Conservation (phyloP, 2,797 vertebrate genomes). For the Sebastes melanostomus region DNA sequence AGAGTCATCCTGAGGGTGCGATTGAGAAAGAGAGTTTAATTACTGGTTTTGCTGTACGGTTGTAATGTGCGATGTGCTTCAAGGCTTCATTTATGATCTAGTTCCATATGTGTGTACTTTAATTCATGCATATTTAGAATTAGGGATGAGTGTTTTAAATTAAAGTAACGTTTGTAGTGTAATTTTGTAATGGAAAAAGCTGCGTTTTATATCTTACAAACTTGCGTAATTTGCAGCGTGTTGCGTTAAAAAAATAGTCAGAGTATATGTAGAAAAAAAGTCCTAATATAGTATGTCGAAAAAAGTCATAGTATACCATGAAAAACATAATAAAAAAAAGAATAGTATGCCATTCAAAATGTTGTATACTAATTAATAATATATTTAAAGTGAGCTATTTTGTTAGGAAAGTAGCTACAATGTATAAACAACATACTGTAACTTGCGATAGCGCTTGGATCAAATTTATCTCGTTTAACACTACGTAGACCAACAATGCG, state of each 20-base stretch:
- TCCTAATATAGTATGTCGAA: too few relatives aligned
- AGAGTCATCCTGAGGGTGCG: slow-evolving; percentile 88
- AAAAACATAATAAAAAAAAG: background rate
- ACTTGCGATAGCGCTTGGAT: background rate
- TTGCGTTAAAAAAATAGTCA: background rate
- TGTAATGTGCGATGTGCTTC: too few relatives aligned
- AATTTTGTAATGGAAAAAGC: background rate
- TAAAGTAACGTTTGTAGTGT: background rate
- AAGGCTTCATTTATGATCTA: background rate
- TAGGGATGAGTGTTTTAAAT: background rate
- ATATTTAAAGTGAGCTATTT: too few relatives aligned
- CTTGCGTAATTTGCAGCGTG: background rate
- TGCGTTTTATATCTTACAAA: background rate
- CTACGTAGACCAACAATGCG: background rate
- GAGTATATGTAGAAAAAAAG: too few relatives aligned
- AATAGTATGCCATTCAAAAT: background rate
- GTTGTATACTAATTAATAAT: too few relatives aligned
- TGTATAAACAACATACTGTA: too few relatives aligned
- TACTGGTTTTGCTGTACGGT: too few relatives aligned
- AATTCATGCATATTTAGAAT: background rate
- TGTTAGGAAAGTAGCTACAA: too few relatives aligned
- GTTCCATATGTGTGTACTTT: background rate
- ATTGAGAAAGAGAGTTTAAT: background rate
- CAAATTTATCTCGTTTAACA: background rate
- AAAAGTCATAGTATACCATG: background rate